Evolutionary conservation across 2,113 vertebrate species (phyloP).

Genomic region (Arenaria interpres): DNA sequence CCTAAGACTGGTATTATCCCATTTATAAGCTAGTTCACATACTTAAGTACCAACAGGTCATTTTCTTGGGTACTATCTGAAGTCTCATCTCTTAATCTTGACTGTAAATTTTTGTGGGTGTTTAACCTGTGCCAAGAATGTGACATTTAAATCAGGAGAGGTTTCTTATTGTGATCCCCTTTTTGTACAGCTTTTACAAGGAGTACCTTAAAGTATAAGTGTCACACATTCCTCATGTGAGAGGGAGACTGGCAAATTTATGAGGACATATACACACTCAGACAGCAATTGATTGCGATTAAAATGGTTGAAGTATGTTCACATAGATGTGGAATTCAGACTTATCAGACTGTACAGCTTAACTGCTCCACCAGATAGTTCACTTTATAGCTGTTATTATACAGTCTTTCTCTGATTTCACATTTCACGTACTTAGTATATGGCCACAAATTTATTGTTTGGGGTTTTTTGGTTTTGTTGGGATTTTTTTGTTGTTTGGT

Average conservation of each 20-base stretch:
- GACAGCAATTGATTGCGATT: neutral
- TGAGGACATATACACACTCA: neutral
- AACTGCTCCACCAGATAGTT: neutral
- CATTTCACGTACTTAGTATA: neutral
- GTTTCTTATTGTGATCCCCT: conserved; percentile 28
- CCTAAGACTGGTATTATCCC: neutral
- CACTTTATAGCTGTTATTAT: conserved; percentile 34
- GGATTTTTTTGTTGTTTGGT: neutral
- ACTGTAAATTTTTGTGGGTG: conserved; percentile 25
- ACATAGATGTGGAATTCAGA: conserved; percentile 11
- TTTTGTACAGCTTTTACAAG: conserved; percentile 22
- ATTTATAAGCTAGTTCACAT: neutral
- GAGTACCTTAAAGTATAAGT: neutral
- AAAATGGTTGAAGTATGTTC: conserved; percentile 14
- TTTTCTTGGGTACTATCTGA: conserved; percentile 23
- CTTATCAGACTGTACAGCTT: neutral
- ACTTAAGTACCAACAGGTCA: neutral
- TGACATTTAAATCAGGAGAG: conserved; percentile 31
- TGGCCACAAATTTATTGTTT: neutral
- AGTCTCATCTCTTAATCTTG: conserved; percentile 21
- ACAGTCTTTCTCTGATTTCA: neutral
- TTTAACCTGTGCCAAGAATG: conserved; percentile 23
- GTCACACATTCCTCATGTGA: neutral
- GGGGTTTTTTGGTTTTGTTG: neutral
- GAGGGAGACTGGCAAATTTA: conserved; percentile 19